These are phyloP conservation scores for Zonitis immaculata DNA, from an alignment of 2,888 invertebrate species.

Conservation along the genomic window DNA sequence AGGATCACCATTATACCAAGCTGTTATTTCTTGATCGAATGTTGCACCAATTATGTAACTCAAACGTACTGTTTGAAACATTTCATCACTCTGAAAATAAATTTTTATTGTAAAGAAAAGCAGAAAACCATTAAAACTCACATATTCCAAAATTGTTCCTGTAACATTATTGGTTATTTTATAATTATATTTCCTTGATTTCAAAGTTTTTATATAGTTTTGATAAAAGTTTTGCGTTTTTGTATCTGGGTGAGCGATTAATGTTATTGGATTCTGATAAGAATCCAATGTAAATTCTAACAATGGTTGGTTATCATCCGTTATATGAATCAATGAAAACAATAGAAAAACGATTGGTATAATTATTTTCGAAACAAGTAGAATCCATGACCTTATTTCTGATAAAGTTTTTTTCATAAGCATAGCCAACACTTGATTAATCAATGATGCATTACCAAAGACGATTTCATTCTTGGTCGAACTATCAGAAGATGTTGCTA, in stretches of 20 bases:
- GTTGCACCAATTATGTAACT: slow-evolving; percentile 57
- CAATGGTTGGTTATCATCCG: slow-evolving; percentile 51
- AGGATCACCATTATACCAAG: slow-evolving; percentile 76
- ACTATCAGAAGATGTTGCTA: slow-evolving; percentile 34
- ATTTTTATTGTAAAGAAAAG: no score
- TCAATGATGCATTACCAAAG: slow-evolving; percentile 27
- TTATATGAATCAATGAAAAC: slow-evolving; percentile 59
- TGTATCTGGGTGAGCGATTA: no score
- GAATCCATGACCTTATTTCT: slow-evolving; percentile 60
- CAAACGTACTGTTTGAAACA: slow-evolving; percentile 35
- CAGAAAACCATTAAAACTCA: no score
- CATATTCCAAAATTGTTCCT: no score
- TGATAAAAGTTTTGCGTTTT: slow-evolving; percentile 37
- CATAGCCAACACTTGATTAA: slow-evolving; percentile 48
- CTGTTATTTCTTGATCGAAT: slow-evolving; percentile 54
- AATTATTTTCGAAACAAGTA: slow-evolving; percentile 61
- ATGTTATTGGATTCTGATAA: slow-evolving; percentile 43
- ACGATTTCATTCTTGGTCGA: no score
- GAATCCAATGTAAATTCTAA: slow-evolving; percentile 54
- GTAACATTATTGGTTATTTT: no score
- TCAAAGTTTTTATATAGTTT: no score
- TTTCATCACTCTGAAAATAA: slow-evolving; percentile 21
- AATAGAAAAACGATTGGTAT: slow-evolving; percentile 64
- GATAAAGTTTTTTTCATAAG: slow-evolving; percentile 44
- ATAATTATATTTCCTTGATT: no score